Evolutionary conservation across 2,797 vertebrate genomes (phyloP).

Genomic region (Lagocephalus sceleratus): DNA sequence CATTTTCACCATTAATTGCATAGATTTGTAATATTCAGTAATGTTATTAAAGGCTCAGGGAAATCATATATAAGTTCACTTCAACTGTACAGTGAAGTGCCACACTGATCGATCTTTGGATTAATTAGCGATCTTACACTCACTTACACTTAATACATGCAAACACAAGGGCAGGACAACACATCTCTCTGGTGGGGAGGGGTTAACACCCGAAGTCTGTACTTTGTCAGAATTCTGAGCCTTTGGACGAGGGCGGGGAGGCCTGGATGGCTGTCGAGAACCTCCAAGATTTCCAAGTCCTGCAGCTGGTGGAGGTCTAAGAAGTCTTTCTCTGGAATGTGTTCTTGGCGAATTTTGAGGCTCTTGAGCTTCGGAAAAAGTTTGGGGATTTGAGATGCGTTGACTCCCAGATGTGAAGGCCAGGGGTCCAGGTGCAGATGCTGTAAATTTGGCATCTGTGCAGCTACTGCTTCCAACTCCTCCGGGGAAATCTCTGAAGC

Average conservation of each 20-base stretch:
- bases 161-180: slow-evolving; percentile 45
- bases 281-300: slow-evolving; percentile 50
- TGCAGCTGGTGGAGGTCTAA: slow-evolving; percentile 39
- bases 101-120: too few species aligned
- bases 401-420: slow-evolving; percentile 33
- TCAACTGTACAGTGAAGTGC: too few species aligned
- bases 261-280: slow-evolving; percentile 23
- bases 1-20: too few species aligned
- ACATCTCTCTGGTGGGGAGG: slow-evolving; percentile 23
- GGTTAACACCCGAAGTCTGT: slow-evolving; percentile 33
- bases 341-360: slow-evolving; percentile 40
- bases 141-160: slow-evolving; percentile 23
- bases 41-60: too few species aligned
- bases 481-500: slow-evolving; percentile 1
- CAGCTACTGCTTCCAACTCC: slow-evolving; percentile 38
- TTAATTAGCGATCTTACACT: too few species aligned
- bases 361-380: slow-evolving; percentile 57
- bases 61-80: too few species aligned
- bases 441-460: slow-evolving; percentile 44
- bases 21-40: too few species aligned
- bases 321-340: slow-evolving; percentile 35
- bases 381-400: slow-evolving; percentile 30
- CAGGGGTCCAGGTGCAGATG: slow-evolving; percentile 59
- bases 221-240: slow-evolving; percentile 34
- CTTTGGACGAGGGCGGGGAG: slow-evolving; percentile 16